Percentiles rank a stretch among this genome's conserved stretches.
Evolutionary conservation across 2,797 vertebrate species (phyloP).

Genomic region (Megalops cyprinoides): DNA sequence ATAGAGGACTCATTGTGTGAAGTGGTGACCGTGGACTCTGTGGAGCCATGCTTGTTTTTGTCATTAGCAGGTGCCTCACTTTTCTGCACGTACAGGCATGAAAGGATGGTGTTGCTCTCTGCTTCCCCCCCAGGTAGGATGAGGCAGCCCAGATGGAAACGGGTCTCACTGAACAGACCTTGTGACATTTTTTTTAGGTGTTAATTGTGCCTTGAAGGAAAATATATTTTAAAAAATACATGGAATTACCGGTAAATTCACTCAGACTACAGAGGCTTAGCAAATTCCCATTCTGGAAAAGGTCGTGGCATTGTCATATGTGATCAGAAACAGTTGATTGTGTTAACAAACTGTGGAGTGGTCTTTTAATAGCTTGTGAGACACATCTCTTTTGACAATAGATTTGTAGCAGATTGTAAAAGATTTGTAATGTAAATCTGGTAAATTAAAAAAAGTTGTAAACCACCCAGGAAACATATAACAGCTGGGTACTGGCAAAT

Average conservation of each 20-base stretch:
- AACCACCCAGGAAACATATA: neutral
- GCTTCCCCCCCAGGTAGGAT: neutral
- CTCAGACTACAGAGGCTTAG: neutral
- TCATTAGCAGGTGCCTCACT: conserved; percentile 34
- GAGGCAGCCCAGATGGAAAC: neutral
- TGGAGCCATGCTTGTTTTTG: conserved; percentile 27
- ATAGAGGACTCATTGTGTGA: neutral
- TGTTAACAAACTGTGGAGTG: no score
- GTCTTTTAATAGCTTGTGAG: neutral
- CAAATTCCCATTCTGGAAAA: neutral
- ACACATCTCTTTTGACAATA: neutral
- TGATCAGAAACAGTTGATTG: no score
- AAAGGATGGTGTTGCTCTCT: neutral
- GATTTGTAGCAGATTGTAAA: no score
- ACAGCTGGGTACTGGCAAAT: neutral
- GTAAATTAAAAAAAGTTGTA: neutral
- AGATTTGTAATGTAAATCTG: conserved; percentile 8
- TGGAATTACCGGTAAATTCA: neutral
- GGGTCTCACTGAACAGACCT: no score
- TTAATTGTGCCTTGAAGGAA: no score
- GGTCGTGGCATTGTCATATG: neutral
- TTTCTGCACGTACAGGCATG: neutral
- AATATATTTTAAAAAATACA: neutral
- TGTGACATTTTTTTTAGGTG: no score
- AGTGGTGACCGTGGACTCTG: conserved; percentile 27